Conservation (phyloP, 1,140 invertebrate species). For the Zaprionus tsacasi region DNA sequence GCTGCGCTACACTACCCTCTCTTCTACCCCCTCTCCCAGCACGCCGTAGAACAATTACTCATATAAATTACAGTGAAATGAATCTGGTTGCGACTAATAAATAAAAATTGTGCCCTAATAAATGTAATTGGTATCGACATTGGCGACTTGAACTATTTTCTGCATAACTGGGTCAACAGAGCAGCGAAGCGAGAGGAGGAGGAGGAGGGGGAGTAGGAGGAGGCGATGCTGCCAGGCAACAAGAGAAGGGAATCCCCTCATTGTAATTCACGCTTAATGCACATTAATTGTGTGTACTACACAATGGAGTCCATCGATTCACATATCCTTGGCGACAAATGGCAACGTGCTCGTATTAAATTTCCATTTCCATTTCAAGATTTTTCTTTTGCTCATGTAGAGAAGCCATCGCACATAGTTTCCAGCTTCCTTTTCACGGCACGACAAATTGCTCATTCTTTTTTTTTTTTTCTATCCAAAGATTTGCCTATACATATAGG, state of each 20-base stretch:
- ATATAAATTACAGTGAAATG: slow-evolving; percentile 79
- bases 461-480: slow-evolving; percentile 22
- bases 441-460: background rate
- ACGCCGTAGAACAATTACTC: slow-evolving; percentile 56
- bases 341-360: slow-evolving; percentile 55
- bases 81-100: slow-evolving; percentile 59
- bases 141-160: slow-evolving; percentile 56
- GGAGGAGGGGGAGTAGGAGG: too few species aligned
- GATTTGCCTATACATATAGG: slow-evolving; percentile 32
- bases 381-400: slow-evolving; percentile 16
- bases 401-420: slow-evolving; percentile 62
- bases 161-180: slow-evolving; percentile 64
- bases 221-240: slow-evolving; percentile 48
- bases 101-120: slow-evolving; percentile 75
- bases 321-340: slow-evolving; percentile 75
- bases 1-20: background rate
- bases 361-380: slow-evolving; percentile 60
- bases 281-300: slow-evolving; percentile 73
- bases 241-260: slow-evolving; percentile 11
- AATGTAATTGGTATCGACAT: slow-evolving; percentile 72
- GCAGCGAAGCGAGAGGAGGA: slow-evolving; percentile 9
- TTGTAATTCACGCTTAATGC: slow-evolving; percentile 76
- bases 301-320: slow-evolving; percentile 43
- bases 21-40: background rate
- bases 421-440: slow-evolving; percentile 31